phyloP scores from a whole-genome alignment of 2,797 vertebrate genomes.

The Lerista edwardsae region DNA sequence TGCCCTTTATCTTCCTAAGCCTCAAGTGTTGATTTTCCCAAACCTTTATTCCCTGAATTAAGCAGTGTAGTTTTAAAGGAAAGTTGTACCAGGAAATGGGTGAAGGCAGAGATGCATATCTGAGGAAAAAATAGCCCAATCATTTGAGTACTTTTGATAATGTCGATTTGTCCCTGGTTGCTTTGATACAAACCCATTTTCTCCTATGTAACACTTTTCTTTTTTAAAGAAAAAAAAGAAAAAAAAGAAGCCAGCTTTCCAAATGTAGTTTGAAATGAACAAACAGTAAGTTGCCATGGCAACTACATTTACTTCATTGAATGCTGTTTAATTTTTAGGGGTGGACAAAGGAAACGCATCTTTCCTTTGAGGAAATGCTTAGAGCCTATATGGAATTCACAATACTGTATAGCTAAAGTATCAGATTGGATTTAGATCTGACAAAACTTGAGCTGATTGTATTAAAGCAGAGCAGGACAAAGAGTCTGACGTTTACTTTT shows the following conservation, averaged over 20 bases:
- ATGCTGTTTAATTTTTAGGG: slow-evolving; percentile 41
- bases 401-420: slow-evolving; percentile 4
- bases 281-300: slow-evolving; percentile 50
- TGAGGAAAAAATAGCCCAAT: slow-evolving; percentile 32
- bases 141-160: slow-evolving; percentile 36
- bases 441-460: background rate
- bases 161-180: slow-evolving; percentile 27
- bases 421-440: slow-evolving; percentile 34
- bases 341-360: background rate
- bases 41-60: background rate
- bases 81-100: no score
- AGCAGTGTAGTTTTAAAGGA: no score
- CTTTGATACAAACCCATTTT: slow-evolving; percentile 11
- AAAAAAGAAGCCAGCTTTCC: slow-evolving; percentile 37
- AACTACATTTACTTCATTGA: slow-evolving; percentile 48
- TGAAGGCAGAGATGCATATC: background rate
- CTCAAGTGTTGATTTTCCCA: background rate
- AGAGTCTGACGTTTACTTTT: slow-evolving; percentile 14
- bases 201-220: slow-evolving; percentile 47
- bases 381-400: slow-evolving; percentile 24
- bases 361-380: slow-evolving; percentile 44
- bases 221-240: no score
- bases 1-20: no score
- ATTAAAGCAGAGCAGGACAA: background rate
- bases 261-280: slow-evolving; percentile 45